Percentiles rank a stretch among this genome's conserved stretches.
phyloP scores from a whole-genome alignment of 2,113 vertebrate genomes.

The Dolichallabes microphthalmus region DNA sequence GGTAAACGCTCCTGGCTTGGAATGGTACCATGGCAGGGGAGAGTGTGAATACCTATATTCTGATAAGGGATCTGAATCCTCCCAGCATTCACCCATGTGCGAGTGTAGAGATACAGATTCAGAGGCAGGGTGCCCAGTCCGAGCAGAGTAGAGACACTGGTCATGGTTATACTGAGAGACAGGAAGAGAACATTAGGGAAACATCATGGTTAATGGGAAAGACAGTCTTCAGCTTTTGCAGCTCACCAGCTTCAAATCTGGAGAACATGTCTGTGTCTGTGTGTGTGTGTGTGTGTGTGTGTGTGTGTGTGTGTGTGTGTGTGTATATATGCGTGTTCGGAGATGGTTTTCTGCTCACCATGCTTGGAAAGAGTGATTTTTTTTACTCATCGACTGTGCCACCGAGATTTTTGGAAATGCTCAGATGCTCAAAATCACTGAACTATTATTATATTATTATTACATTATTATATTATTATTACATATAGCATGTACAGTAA shows the following conservation, averaged over 20 bases:
- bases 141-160: neutral
- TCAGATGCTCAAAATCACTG: too few species aligned
- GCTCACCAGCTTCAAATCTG: neutral
- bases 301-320: too few species aligned
- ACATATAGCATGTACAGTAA: too few species aligned
- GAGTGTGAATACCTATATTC: neutral
- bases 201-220: neutral
- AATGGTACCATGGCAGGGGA: neutral
- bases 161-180: neutral
- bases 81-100: neutral
- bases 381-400: too few species aligned
- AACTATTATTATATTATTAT: too few species aligned
- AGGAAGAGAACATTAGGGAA: neutral
- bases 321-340: too few species aligned
- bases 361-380: too few species aligned
- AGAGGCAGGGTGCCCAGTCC: conserved; percentile 9
- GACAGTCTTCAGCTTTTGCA: neutral
- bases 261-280: too few species aligned
- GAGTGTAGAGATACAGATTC: neutral
- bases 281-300: too few species aligned
- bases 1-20: neutral
- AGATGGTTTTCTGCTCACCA: too few species aligned
- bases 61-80: neutral
- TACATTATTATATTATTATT: too few species aligned
- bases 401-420: too few species aligned